Evolutionary conservation across 2,888 invertebrate species (phyloP), one percentile per base, ranked within the genome.

Genomic region (Amphipyra tragopoginis): DNA sequence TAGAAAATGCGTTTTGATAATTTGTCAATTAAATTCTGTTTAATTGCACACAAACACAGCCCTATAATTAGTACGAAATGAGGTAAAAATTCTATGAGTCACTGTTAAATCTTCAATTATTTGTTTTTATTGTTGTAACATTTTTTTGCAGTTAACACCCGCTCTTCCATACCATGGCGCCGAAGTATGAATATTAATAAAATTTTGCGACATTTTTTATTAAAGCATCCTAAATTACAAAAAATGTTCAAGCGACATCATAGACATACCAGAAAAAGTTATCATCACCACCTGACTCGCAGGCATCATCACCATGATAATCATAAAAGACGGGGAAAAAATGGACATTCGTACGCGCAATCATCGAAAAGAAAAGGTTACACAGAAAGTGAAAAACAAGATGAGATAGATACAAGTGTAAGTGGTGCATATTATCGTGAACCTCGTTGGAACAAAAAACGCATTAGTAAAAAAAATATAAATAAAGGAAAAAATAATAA

Each of bases 151-250:
- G 58, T 33, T 10, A 0, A n/a, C n/a, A 34, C 38, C n/a, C 7
- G 34, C 14, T 0, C 39, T 9, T 6, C 4, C 5, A 5, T 21
- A 0, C 26, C 64, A 9, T 11, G n/a, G 3, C 69, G 70, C 39
- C 44, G 53, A 47, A 53, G 29, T 14, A 45, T 69, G 45, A 54
- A 47, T 21, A 55, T 49, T 45, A 65, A 65, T 49, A 68, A 61
- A 58, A 39, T 53, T 15, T 34, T 58, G 9, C 59, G 40, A 7
- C 65, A 60, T 40, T 50, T 61, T 13, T 21, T 53, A 10, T 0
- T 5, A 9, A 61, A 61, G 9, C 72, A 74, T 58, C 75, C 57
- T 11, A 42, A 36, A 29, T 38, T 74, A 55, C 60, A 69, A 21
- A 74, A 38, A 49, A 49, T 48, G 33, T 45, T 50, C 33, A 60